phyloP scores from a whole-genome alignment of 2,797 vertebrate genomes.

The Microchirus variegatus region DNA sequence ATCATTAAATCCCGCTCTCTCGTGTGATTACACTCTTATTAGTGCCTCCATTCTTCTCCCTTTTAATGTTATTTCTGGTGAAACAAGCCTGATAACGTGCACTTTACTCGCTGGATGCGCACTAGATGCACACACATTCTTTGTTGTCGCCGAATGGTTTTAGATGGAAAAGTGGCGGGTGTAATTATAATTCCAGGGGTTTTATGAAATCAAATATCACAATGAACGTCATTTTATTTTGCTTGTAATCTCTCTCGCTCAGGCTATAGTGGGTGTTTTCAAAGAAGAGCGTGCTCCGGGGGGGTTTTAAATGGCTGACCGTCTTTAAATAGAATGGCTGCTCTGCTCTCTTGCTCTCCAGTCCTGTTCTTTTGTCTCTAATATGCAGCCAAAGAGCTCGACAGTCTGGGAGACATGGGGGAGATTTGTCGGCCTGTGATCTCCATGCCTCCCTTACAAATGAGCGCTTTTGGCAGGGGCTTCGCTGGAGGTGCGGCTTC shows the following conservation, averaged over 20 bases:
- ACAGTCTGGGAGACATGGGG: slow-evolving; percentile 74
- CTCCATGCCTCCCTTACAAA: slow-evolving; percentile 81
- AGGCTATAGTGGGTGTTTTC: slow-evolving; percentile 83
- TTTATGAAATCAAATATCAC: slow-evolving; percentile 84
- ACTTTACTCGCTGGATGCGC: slow-evolving; percentile 64
- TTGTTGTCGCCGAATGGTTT: slow-evolving; percentile 76
- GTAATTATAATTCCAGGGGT: slow-evolving; percentile 83
- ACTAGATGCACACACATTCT: too few species aligned
- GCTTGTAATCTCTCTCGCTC: slow-evolving; percentile 84
- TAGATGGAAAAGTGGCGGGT: slow-evolving; percentile 81
- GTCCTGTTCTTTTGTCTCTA: slow-evolving; percentile 82
- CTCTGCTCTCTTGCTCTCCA: slow-evolving; percentile 55
- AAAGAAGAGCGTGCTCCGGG: slow-evolving; percentile 78
- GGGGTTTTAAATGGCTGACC: slow-evolving; percentile 71
- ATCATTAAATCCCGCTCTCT: slow-evolving; percentile 76
- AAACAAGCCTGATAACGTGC: slow-evolving; percentile 78
- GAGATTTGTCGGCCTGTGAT: slow-evolving; percentile 84
- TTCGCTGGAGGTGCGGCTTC: slow-evolving; percentile 68
- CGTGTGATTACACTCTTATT: slow-evolving; percentile 77
- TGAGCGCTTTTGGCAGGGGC: slow-evolving; percentile 78
- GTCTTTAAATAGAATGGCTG: slow-evolving; percentile 75
- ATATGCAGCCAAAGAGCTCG: slow-evolving; percentile 77
- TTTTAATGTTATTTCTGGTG: slow-evolving; percentile 75
- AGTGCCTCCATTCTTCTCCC: slow-evolving; percentile 69
- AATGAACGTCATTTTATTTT: slow-evolving; percentile 86